Evolutionary conservation across 2,888 invertebrate species (phyloP).

Genomic region (Scaptodrosophila latifasciaeformis): DNA sequence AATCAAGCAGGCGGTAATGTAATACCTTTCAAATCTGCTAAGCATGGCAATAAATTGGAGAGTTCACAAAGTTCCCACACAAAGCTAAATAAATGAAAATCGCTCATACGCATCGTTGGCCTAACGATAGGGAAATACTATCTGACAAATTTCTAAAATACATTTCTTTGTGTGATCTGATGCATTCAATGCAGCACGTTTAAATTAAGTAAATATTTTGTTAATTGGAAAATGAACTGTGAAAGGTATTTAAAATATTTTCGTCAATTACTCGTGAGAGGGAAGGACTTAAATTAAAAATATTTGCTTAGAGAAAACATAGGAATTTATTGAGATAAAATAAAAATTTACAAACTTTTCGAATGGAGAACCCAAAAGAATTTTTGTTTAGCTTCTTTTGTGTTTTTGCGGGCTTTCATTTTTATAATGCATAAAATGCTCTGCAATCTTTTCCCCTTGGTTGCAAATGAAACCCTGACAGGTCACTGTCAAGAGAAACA

Average conservation of each 20-base stretch:
- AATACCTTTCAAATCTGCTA: too few species aligned
- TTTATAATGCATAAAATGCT: background rate
- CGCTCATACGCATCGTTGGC: constrained; percentile 55
- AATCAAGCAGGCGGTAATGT: background rate
- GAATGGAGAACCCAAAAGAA: background rate
- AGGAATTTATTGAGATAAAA: constrained; percentile 2
- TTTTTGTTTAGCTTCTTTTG: background rate
- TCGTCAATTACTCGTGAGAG: constrained; percentile 5
- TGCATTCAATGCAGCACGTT: constrained; percentile 22
- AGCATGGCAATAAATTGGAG: constrained; percentile 39
- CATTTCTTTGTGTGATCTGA: constrained; percentile 11
- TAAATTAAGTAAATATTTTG: constrained; percentile 16
- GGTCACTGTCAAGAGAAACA: too few species aligned
- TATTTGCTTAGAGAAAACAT: too few species aligned
- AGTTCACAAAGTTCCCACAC: constrained; percentile 55
- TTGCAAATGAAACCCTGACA: too few species aligned
- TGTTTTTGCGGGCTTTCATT: background rate
- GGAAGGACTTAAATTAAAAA: too few species aligned
- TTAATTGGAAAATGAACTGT: too few species aligned
- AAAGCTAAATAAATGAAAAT: constrained; percentile 31
- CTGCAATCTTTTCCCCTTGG: too few species aligned
- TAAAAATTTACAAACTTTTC: background rate
- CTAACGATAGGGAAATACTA: constrained; percentile 6
- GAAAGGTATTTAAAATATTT: too few species aligned
- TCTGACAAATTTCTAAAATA: background rate